Base-by-base conservation (phyloP, 2,797 vertebrate genomes). In the Tiaroga cobitis region DNA sequence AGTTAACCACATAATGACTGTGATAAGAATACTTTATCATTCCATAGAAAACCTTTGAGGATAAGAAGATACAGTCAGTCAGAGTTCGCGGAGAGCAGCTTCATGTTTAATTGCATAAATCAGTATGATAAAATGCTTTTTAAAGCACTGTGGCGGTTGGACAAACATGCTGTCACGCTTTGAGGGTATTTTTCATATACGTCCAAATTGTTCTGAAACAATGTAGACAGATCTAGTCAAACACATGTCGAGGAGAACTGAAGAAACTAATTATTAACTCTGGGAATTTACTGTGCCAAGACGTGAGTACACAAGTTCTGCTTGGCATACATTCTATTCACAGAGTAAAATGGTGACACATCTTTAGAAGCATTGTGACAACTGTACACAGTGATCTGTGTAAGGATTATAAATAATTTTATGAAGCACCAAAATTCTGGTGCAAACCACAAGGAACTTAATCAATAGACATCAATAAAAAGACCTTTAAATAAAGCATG, bases 81-180 rank as follows among this genome's bases (percentile, higher is more conserved):
- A 81, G 92, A 91, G 92, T 91, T 93, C 88, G 91, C 90, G 93
- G 91, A 93, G 92, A 92, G 90, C 93, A 94, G 95, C 95, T 95
- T 95, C 93, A 94, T 94, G 94, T 96, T 95, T 95, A 96, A 96
- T 95, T 96, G 94, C 93, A 93, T 95, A 94, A 94, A 95, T 94
- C 92, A 94, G 92, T 92, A 92, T 90, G 95, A 96, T 95, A 95
- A 95, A 93, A 93, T 94, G 92, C 91, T 94, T 90, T 93, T 93
- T 93, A 94, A 94, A 94, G 94, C 92, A 92, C 92, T 91, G 86
- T 84, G 83, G 89, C 81, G 85, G 88, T 87, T 90, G 92, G 92
- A 94, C 92, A 93, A 94, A 94, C 91, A 84, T 15, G 87, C 91
- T 93, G 92, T 92, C 90, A 92, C 93, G 89, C 87, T 91, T 88